Evolutionary conservation across 2,113 vertebrate species (phyloP).

Genomic region (Sclerurus mexicanus): DNA sequence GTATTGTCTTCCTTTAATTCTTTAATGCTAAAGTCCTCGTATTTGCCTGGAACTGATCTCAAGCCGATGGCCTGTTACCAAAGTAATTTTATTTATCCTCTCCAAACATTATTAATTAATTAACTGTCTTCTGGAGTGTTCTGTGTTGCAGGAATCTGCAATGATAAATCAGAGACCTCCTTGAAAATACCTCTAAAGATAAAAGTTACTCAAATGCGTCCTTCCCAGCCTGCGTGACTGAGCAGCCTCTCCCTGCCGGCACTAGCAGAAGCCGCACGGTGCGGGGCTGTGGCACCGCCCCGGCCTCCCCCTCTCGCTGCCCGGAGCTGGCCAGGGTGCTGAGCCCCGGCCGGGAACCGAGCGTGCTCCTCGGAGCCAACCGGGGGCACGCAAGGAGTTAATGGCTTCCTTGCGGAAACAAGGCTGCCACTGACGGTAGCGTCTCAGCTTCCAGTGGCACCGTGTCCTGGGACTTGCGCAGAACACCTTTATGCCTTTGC

Average conservation of each 20-base stretch:
- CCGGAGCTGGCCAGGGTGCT: not conserved
- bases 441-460: fast-evolving
- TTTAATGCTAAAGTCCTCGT: not conserved
- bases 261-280: fast-evolving
- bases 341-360: not conserved
- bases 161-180: not conserved
- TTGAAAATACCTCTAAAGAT: not conserved
- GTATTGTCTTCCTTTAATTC: not conserved
- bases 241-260: fast-evolving
- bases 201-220: fast-evolving
- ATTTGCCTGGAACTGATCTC: not conserved
- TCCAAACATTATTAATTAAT: not conserved
- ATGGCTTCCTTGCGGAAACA: fast-evolving
- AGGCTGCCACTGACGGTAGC: fast-evolving
- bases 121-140: not conserved
- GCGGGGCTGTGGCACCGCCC: fast-evolving
- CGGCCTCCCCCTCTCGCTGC: not conserved
- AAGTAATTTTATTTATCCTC: not conserved
- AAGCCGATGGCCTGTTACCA: not conserved
- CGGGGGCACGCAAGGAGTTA: fast-evolving
- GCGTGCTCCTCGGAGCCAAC: not conserved
- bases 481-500: not conserved
- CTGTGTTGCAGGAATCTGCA: not conserved
- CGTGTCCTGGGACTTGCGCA: not conserved
- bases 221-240: not conserved